Evolutionary conservation across 2,113 vertebrate genomes (phyloP).

Genomic region (Dipodomys stephensi): DNA sequence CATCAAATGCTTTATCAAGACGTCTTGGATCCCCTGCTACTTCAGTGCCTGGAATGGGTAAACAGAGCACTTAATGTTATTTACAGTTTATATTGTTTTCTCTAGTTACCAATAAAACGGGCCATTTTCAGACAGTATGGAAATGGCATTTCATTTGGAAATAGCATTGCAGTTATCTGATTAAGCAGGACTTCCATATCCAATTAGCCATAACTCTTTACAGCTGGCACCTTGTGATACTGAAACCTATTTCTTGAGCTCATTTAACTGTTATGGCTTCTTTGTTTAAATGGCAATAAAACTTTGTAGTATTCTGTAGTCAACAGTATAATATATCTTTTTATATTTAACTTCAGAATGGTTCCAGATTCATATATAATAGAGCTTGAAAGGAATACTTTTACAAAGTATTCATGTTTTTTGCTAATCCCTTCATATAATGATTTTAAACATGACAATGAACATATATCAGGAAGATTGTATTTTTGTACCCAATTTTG

Average conservation of each 20-base stretch:
- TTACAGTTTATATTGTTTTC: constrained; percentile 92
- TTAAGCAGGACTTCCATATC: constrained; percentile 92
- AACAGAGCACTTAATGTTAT: constrained; percentile 93
- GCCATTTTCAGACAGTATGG: constrained; percentile 90
- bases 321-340: constrained; percentile 89
- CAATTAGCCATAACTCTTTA: constrained; percentile 94
- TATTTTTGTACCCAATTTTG: constrained; percentile 62
- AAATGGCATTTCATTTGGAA: constrained; percentile 92
- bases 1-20: constrained; percentile 91
- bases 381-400: constrained; percentile 83
- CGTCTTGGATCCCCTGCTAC: constrained; percentile 93
- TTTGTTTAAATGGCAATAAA: constrained; percentile 94
- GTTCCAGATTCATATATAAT: constrained; percentile 87
- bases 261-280: constrained; percentile 92
- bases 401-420: constrained; percentile 84
- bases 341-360: constrained; percentile 88
- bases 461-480: constrained; percentile 75
- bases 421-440: constrained; percentile 76
- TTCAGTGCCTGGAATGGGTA: constrained; percentile 95
- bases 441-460: constrained; percentile 83
- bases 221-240: constrained; percentile 91
- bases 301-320: constrained; percentile 90
- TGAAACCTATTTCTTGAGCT: constrained; percentile 91
- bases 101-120: constrained; percentile 92
- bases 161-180: constrained; percentile 92